Conservation (phyloP, 2,113 vertebrate species). For the Alethe diademata region DNA sequence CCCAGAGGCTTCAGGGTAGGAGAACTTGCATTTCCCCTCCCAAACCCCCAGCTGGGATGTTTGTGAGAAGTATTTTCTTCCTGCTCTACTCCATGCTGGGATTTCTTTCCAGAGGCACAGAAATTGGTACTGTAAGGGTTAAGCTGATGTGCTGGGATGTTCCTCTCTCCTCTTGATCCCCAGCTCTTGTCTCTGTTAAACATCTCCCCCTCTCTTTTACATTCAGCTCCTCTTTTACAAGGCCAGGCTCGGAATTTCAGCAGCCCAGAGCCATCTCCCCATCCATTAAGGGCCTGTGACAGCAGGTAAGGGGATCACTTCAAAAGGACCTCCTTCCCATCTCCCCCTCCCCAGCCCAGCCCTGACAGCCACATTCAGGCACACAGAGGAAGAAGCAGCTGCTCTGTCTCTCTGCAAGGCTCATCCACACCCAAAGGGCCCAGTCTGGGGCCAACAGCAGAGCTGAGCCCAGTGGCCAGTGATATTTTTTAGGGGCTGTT, state of each 20-base stretch:
- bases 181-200: conserved; percentile 45
- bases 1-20: not conserved
- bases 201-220: conserved; percentile 35
- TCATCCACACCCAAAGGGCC: fast-evolving
- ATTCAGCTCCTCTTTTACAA: conserved; percentile 56
- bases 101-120: not conserved
- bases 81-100: fast-evolving
- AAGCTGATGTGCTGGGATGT: not conserved
- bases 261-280: conserved; percentile 23
- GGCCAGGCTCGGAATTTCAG: conserved; percentile 3
- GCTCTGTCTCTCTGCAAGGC: not conserved
- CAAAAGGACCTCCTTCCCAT: not conserved
- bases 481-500: not conserved
- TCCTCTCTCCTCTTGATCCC: conserved; percentile 5
- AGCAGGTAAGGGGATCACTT: conserved; percentile 16
- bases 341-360: not conserved
- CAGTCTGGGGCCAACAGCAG: fast-evolving
- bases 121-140: not conserved
- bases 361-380: not conserved
- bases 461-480: fast-evolving
- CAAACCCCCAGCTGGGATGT: not conserved
- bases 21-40: not conserved
- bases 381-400: not conserved
- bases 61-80: not conserved
- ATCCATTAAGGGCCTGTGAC: conserved; percentile 3